Conservation (phyloP, 2,888 invertebrate species). For the Lepetodrilus schrolli region DNA sequence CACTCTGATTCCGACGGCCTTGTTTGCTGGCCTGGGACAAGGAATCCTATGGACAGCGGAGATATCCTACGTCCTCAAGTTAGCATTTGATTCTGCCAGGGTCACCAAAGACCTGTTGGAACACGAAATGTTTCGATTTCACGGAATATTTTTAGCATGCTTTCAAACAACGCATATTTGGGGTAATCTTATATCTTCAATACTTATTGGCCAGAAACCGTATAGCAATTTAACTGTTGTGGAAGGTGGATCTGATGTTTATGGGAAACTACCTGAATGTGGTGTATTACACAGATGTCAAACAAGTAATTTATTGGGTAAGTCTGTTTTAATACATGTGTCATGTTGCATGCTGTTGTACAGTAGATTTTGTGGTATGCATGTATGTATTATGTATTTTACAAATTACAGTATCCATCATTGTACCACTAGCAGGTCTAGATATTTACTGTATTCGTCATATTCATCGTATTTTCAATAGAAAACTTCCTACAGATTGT, state of each 20-base stretch:
- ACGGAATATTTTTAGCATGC: conserved; percentile 73
- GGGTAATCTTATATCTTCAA: conserved; percentile 73
- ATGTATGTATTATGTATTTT: too few relatives aligned
- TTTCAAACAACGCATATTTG: conserved; percentile 75
- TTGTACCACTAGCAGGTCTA: too few relatives aligned
- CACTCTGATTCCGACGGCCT: conserved; percentile 71
- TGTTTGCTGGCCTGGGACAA: conserved; percentile 73
- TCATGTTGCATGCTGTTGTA: too few relatives aligned
- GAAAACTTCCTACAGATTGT: too few relatives aligned
- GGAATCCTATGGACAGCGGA: conserved; percentile 73
- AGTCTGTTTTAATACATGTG: too few relatives aligned
- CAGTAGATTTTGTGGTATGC: too few relatives aligned
- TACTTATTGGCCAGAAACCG: conserved; percentile 55
- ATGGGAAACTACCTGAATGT: conserved; percentile 4
- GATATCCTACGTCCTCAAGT: conserved; percentile 70
- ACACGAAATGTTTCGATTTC: conserved; percentile 70
- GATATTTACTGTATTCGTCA: too few relatives aligned
- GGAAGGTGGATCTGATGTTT: not conserved
- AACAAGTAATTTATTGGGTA: not conserved
- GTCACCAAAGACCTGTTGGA: conserved; percentile 67
- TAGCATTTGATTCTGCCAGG: conserved; percentile 70
- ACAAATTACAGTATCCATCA: too few relatives aligned
- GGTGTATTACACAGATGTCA: conserved; percentile 31
- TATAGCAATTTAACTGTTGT: not conserved
- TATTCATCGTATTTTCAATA: too few relatives aligned